These are phyloP conservation scores for Turnix velox DNA, from an alignment of 2,113 vertebrate species.

Conservation along the genomic window DNA sequence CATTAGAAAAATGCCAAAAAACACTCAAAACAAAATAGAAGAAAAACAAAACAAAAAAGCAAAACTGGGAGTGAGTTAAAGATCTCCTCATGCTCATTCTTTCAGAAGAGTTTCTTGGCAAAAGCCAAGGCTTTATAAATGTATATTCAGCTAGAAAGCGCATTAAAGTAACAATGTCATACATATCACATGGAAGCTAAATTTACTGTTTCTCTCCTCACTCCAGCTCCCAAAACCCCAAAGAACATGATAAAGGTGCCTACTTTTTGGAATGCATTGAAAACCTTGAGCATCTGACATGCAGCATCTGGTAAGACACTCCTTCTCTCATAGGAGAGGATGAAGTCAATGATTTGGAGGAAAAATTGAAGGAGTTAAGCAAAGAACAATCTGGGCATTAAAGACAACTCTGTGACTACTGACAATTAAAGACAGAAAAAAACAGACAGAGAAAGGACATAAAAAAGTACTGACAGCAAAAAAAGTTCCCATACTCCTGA, in stretches of 20 bases:
- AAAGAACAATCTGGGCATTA: not conserved
- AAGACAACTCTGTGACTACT: not conserved
- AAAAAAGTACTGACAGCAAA: not conserved
- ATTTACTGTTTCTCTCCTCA: not conserved
- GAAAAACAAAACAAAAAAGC: not conserved
- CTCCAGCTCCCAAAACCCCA: not conserved
- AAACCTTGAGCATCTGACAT: not conserved
- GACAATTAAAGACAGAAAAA: not conserved
- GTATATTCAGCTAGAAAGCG: not conserved
- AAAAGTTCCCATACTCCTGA: not conserved
- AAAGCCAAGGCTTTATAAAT: not conserved
- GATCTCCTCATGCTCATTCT: not conserved
- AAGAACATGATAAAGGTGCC: not conserved
- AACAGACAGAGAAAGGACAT: no score
- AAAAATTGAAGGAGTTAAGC: not conserved
- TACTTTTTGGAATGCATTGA: not conserved
- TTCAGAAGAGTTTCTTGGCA: not conserved
- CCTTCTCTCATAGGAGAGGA: not conserved
- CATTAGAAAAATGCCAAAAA: not conserved
- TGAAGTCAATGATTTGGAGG: not conserved
- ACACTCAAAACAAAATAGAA: not conserved
- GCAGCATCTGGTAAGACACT: not conserved
- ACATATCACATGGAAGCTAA: not conserved
- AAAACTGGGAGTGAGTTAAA: rapidly evolving
- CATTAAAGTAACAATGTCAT: not conserved